A percentile compares a stretch with the other conserved stretches of the same genome.
Conservation (phyloP, 2,113 vertebrate genomes). For the Boleophthalmus pectinirostris region DNA sequence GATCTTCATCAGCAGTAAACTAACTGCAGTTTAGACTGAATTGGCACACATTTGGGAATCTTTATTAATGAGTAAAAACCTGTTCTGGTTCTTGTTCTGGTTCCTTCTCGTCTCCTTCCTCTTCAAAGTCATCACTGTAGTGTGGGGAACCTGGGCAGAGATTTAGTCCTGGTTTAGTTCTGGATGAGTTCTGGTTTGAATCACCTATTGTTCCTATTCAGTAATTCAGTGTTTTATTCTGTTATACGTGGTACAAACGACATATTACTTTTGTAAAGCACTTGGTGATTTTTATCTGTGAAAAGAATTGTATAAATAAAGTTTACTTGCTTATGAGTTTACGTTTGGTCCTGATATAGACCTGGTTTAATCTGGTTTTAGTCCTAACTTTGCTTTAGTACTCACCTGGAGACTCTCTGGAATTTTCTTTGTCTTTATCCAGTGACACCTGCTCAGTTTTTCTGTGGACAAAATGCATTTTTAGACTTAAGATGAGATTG, state of each 20-base stretch:
- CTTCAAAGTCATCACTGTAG: slow-evolving; percentile 93
- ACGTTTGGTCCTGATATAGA: too few species aligned
- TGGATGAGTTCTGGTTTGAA: neutral
- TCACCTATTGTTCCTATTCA: too few species aligned
- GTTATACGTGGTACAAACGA: too few species aligned
- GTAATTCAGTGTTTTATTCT: too few species aligned
- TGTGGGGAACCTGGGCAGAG: slow-evolving; percentile 66
- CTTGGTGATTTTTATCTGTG: too few species aligned
- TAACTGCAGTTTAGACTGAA: too few species aligned
- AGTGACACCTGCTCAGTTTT: slow-evolving; percentile 26
- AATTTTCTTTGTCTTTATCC: slow-evolving; percentile 9
- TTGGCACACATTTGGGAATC: neutral
- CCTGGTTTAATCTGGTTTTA: too few species aligned
- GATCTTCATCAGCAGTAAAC: too few species aligned
- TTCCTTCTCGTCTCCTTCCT: slow-evolving; percentile 66
- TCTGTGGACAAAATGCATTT: slow-evolving; percentile 31
- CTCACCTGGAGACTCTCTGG: slow-evolving; percentile 48
- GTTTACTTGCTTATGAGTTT: too few species aligned
- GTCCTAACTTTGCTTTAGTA: too few species aligned
- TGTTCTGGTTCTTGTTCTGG: slow-evolving; percentile 27
- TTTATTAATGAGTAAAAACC: slow-evolving; percentile 40
- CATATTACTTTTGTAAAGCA: too few species aligned
- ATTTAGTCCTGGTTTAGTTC: neutral
- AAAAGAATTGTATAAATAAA: too few species aligned
- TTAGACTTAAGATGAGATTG: neutral